Conservation (phyloP, 2,888 invertebrate genomes). For the Parnassius apollo region DNA sequence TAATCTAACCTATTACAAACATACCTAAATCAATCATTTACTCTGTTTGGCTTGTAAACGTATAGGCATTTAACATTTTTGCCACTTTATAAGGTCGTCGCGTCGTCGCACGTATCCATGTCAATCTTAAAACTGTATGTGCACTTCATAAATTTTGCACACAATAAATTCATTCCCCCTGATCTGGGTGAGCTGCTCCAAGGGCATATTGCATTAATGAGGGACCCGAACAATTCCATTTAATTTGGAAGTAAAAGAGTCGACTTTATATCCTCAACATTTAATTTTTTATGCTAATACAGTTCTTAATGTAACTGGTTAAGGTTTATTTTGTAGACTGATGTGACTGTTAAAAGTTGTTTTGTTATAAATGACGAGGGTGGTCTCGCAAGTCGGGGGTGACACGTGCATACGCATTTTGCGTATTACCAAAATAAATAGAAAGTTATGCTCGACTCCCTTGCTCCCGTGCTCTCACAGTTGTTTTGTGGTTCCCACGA, state of each 20-base stretch:
- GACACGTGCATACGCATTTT: conserved; percentile 69
- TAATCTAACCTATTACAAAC: too few species aligned
- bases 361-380: conserved; percentile 41
- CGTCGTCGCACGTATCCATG: conserved; percentile 20
- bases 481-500: conserved; percentile 64
- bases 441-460: conserved; percentile 46
- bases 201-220: conserved; percentile 75
- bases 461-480: conserved; percentile 40
- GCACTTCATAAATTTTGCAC: conserved; percentile 66
- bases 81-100: background rate
- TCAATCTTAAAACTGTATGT: conserved; percentile 16
- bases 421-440: conserved; percentile 79
- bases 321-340: conserved; percentile 41
- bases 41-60: too few species aligned
- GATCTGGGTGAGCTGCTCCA: conserved; percentile 44
- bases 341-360: conserved; percentile 27
- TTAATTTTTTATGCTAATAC: conserved; percentile 19
- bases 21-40: too few species aligned
- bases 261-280: conserved; percentile 45
- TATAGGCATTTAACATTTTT: background rate
- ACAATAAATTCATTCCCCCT: conserved; percentile 62
- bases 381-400: conserved; percentile 45
- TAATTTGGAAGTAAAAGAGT: conserved; percentile 72
- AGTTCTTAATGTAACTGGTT: conserved; percentile 29
- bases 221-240: conserved; percentile 74